Base-by-base conservation (phyloP, 2,113 vertebrate species). In the Psittacara wagleri region DNA sequence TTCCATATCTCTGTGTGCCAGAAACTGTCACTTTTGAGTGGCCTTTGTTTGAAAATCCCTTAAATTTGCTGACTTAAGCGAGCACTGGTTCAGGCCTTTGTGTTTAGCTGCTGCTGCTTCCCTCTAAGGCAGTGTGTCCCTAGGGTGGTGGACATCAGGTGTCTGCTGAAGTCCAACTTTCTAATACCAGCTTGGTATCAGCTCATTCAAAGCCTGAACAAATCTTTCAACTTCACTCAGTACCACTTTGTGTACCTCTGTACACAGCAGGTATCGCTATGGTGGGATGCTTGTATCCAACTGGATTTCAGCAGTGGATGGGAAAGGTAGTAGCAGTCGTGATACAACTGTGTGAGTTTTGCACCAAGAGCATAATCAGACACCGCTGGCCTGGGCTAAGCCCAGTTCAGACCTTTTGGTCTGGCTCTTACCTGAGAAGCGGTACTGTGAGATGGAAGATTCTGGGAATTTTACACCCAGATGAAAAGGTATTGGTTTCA, bases 401-500 rank as follows among this genome's bases (percentile, higher is more conserved):
- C 89, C 73, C 67, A 52, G n/a, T 33, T 48, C n/a, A 89, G 90
- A 54, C 77, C 39, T 86, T 92, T 95, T 86, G 44, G 70, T 88
- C 68, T 93, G 75, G 61, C 24, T 94, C 78, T 91, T 92, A 88
- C 90, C 76, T 82, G 57, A 16, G 66, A 89, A 78, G 41, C 54
- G 78, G 92, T 85, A 64, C 19, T 80, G 68, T 70, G 75, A 88
- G 62, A 48, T 82, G 82, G 80, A 75, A 88, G 82, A 84, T 88
- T 57, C 76, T 82, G 90, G 72, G 90, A 91, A 63, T 86, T 86
- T 92, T 92, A 51, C 79, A 69, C 43, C n/a, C 18, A 75, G 83
- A 83, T 95, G 91, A 91, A 95, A 96, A 79, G 16, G 16, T 59
- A n/a, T 83, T 88, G 55, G 90, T 59, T 96, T 86, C 70, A 95